Evolutionary conservation across 1,140 invertebrate genomes (phyloP).

Genomic region (Habropoda laboriosa): DNA sequence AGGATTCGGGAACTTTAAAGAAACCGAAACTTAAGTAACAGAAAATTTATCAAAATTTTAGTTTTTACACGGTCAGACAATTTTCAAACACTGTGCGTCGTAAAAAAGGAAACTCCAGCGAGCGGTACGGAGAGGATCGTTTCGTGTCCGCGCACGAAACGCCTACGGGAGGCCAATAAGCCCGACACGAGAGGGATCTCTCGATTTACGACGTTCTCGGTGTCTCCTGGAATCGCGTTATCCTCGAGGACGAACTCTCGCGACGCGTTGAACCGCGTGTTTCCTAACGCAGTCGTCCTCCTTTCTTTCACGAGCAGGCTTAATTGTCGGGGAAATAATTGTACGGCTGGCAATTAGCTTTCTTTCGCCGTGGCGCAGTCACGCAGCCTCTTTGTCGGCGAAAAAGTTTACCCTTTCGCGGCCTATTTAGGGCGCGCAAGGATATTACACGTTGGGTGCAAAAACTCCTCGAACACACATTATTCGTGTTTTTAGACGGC

Average conservation of each 20-base stretch:
- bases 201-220: background rate
- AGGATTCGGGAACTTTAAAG: too few species aligned
- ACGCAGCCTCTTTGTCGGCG: background rate
- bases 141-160: background rate
- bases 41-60: too few species aligned
- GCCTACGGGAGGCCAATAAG: background rate
- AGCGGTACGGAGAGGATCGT: background rate
- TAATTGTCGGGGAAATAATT: background rate
- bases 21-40: too few species aligned
- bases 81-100: too few species aligned
- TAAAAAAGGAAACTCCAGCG: background rate
- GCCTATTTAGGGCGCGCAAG: background rate
- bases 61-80: too few species aligned
- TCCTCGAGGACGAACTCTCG: background rate
- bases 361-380: background rate
- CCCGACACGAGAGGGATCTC: background rate
- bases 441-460: background rate
- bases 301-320: constrained; percentile 2
- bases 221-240: background rate
- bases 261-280: background rate
- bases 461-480: background rate
- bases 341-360: constrained; percentile 1
- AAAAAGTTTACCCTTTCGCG: background rate
- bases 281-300: background rate
- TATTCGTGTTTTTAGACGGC: background rate